phyloP scores from a whole-genome alignment of 2,797 vertebrate genomes.

The Anguilla pacifica region DNA sequence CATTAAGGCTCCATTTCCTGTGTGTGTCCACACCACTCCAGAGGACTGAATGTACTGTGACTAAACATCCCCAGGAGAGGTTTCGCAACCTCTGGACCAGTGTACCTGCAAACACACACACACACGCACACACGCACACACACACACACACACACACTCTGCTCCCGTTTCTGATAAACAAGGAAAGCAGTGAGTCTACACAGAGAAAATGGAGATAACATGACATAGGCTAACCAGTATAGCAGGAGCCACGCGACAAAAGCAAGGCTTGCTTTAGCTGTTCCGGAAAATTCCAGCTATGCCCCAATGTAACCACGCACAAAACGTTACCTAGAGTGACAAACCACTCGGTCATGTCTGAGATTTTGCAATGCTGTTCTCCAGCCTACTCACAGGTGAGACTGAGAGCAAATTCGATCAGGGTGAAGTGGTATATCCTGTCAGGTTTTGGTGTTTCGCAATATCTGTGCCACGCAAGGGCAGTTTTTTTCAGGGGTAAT shows the following conservation, averaged over 20 bases:
- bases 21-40: not conserved
- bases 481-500: not conserved
- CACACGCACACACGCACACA: not conserved
- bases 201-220: not conserved
- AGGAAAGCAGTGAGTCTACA: not conserved
- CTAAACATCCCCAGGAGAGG: not conserved
- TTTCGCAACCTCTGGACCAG: conserved; percentile 5
- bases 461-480: not conserved
- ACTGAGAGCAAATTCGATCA: not conserved
- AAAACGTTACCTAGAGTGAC: not conserved
- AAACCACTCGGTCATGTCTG: not conserved
- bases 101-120: not conserved
- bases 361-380: not conserved
- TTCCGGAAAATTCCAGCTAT: not conserved
- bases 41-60: not conserved
- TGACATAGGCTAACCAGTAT: not conserved
- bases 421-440: not conserved
- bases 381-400: not conserved
- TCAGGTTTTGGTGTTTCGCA: not conserved
- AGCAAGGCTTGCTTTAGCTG: not conserved
- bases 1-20: not conserved
- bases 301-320: not conserved
- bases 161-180: not conserved
- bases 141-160: not conserved
- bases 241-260: not conserved